A percentile compares a stretch with the other conserved stretches of the same genome.
Evolutionary conservation across 2,888 invertebrate genomes (phyloP).

Genomic region (Junonia oenone): DNA sequence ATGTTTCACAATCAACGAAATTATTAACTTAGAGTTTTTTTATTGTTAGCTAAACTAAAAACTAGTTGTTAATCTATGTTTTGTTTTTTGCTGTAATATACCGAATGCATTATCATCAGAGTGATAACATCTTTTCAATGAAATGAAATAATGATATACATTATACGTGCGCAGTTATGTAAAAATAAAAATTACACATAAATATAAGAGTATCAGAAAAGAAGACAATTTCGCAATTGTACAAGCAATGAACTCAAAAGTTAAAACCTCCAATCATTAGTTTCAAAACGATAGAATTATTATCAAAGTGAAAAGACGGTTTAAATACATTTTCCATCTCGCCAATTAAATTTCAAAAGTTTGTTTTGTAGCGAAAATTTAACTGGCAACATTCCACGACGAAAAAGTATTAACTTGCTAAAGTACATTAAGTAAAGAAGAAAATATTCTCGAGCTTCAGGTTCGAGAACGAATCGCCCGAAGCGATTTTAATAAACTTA

Average conservation of each 20-base stretch:
- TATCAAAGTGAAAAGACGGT: neutral
- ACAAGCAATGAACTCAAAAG: neutral
- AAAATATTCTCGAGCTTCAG: conserved; percentile 19
- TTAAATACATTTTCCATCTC: conserved; percentile 12
- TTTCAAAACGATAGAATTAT: neutral
- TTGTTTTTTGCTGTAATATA: too few relatives aligned
- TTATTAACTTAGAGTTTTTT: too few relatives aligned
- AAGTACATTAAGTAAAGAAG: conserved; percentile 31
- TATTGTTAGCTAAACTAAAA: too few relatives aligned
- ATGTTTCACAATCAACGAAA: neutral
- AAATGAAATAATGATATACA: too few relatives aligned
- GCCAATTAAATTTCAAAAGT: conserved; percentile 26
- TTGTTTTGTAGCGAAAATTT: conserved; percentile 23
- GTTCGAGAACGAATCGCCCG: conserved; percentile 23
- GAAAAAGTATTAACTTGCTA: conserved; percentile 22
- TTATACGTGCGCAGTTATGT: too few relatives aligned
- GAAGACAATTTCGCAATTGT: too few relatives aligned
- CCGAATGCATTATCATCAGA: too few relatives aligned
- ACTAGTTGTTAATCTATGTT: too few relatives aligned
- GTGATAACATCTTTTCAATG: too few relatives aligned
- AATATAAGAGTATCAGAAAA: too few relatives aligned
- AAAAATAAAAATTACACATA: too few relatives aligned
- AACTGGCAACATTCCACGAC: conserved; percentile 25
- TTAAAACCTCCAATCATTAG: neutral
- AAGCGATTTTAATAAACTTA: conserved; percentile 45